These are phyloP conservation scores for Melinopterus prodromus DNA, from an alignment of 2,888 invertebrate species.

Conservation along the genomic window DNA sequence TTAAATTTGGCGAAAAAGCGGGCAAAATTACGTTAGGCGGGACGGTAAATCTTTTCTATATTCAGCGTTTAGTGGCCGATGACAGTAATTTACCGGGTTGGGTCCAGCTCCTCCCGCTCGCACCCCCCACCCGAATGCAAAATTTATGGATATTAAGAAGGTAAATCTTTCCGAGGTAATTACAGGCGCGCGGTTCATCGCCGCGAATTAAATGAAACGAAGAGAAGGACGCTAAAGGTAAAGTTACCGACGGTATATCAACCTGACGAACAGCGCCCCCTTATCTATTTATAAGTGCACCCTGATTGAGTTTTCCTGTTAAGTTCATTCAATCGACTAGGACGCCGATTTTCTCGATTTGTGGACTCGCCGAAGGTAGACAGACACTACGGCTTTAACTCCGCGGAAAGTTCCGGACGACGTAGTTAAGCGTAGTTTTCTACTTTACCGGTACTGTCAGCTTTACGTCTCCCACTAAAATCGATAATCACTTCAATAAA, in stretches of 20 bases:
- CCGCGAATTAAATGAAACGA: conserved; percentile 22
- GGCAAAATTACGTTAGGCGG: not conserved
- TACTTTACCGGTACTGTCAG: not conserved
- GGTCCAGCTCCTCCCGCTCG: not conserved
- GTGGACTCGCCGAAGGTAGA: not conserved
- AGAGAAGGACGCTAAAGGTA: not conserved
- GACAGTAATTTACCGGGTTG: conserved; percentile 20
- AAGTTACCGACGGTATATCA: not conserved
- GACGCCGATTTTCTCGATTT: conserved; percentile 4
- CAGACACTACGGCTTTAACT: not conserved
- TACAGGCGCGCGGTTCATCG: conserved; percentile 19
- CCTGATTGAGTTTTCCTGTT: not conserved
- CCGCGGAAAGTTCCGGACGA: not conserved
- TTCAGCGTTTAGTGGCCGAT: conserved; percentile 21
- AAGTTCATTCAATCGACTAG: not conserved
- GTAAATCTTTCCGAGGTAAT: conserved; percentile 36
- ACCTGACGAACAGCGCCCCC: not conserved
- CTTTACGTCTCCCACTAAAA: not conserved
- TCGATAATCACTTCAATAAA: not conserved
- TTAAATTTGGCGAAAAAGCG: conserved; percentile 4
- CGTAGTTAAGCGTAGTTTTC: not conserved
- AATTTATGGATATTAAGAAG: conserved; percentile 37
- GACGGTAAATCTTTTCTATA: not conserved
- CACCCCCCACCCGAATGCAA: conserved; percentile 16
- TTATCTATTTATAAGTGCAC: not conserved